Base-by-base conservation (phyloP, 2,113 vertebrate species). In the Cettia cetti region DNA sequence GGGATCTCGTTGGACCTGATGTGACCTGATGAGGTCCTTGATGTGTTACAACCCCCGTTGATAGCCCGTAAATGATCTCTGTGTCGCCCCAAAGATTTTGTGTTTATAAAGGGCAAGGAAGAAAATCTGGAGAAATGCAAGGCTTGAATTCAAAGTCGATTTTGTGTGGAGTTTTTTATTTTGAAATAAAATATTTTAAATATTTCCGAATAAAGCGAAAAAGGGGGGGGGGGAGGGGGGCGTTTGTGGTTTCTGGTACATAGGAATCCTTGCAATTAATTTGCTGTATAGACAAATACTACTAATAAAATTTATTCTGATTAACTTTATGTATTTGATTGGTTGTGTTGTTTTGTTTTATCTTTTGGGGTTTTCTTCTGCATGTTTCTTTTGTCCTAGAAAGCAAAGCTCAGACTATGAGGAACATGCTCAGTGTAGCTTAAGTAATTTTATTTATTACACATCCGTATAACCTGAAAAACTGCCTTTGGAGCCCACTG, bases 171-270 rank as follows among this genome's bases (percentile, higher is more conserved):
- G 3, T 3, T n/a, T 42, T 70, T 84, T 82, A 28, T 47, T 82
- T 35, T 72, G 15, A 57, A 86, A 60, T 66, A 82, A 64, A 12
- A 9, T 16, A 69, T 86, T 69, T 61, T 39, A 70, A 77, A 37
- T 26, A 35, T 22, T 82, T 92, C 31, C 24, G 56, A 81, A 54
- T 89, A n/a, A 75, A 93, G 35, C 21, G 39, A 13, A 81, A 90
- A 92, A 28, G 7, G 8, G 28, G 28, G 11, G 21, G 0, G 2
- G 12, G 7, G 8, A 16, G 28, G 11, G 21, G 0, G 2, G 12
- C 42, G 53, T 47, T 24, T 2, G 7, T 50, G 15, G n/a, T 53
- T 70, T 78, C 18, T 83, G 23, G 45, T 60, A 15, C 28, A 9
- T 60, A 57, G 66, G 53, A 84, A 82, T 6, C 45, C 47, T 21